A percentile compares a stretch with the other conserved stretches of the same genome.
Conservation (phyloP, 2,888 invertebrate species). For the Drosophila subquinaria region DNA sequence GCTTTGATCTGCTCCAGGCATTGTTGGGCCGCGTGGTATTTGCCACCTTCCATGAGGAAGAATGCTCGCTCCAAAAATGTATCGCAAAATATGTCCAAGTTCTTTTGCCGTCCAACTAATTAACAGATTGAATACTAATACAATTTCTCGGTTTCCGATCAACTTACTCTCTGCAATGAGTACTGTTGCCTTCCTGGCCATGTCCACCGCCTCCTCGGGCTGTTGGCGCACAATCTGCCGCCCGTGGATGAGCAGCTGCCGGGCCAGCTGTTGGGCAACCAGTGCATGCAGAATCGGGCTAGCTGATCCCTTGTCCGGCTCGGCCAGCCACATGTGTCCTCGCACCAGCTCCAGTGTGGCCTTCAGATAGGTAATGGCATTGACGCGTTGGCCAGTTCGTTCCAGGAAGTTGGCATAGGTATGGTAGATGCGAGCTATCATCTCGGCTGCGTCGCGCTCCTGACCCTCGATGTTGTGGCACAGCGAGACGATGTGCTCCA, state of each 20-base stretch:
- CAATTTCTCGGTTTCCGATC: no score
- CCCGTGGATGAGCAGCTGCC: constrained; percentile 63
- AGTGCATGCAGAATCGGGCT: constrained; percentile 63
- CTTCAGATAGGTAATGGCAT: constrained; percentile 65
- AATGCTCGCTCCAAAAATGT: constrained; percentile 66
- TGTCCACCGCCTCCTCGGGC: constrained; percentile 62
- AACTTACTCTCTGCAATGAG: constrained; percentile 71
- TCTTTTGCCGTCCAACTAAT: constrained; percentile 71
- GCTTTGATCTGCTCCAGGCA: constrained; percentile 64
- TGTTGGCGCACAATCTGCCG: constrained; percentile 50
- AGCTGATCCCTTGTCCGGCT: constrained; percentile 47
- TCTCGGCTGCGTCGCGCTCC: constrained; percentile 64
- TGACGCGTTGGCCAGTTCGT: constrained; percentile 34
- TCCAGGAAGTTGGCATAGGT: constrained; percentile 64
- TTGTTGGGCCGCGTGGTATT: constrained; percentile 63
- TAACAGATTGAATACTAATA: background rate
- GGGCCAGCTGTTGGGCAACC: constrained; percentile 61
- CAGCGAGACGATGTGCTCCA: constrained; percentile 70
- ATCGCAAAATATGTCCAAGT: constrained; percentile 66
- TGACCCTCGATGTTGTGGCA: constrained; percentile 54
- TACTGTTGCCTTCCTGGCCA: constrained; percentile 66
- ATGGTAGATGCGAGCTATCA: constrained; percentile 74
- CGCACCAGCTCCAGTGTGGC: constrained; percentile 64
- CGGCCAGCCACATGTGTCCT: constrained; percentile 71
- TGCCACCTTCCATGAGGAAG: constrained; percentile 66